These are phyloP conservation scores for Synchiropus splendidus DNA, from an alignment of 2,113 vertebrate genomes.

Conservation along the genomic window DNA sequence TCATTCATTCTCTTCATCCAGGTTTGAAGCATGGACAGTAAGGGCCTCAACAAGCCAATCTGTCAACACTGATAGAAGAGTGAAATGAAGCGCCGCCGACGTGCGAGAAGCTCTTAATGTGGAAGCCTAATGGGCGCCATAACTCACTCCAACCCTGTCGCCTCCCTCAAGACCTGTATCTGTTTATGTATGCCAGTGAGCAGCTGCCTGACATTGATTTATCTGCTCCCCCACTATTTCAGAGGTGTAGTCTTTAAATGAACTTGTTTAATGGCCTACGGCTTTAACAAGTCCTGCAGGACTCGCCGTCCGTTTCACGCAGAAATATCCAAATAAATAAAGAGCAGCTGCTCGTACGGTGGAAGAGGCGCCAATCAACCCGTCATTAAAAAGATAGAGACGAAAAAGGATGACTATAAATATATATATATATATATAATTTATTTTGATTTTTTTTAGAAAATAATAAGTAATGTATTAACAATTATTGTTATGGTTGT, in stretches of 20 bases:
- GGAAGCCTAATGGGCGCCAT: slow-evolving; percentile 33
- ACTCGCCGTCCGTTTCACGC: not conserved
- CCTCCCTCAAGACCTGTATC: slow-evolving; percentile 22
- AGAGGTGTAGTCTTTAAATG: slow-evolving; percentile 16
- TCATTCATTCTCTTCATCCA: no score
- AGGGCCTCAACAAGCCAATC: not conserved
- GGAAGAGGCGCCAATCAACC: no score
- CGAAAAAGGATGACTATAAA: no score
- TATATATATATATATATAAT: no score
- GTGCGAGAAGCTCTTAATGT: slow-evolving; percentile 6
- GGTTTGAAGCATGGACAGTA: no score
- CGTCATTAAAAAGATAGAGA: no score
- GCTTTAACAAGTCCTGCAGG: slow-evolving; percentile 20
- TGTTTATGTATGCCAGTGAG: slow-evolving; percentile 9
- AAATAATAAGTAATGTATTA: no score
- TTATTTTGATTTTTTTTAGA: no score
- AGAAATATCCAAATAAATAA: not conserved
- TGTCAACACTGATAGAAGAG: slow-evolving; percentile 5
- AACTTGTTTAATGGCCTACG: slow-evolving; percentile 16
- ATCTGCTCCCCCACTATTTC: slow-evolving; percentile 12
- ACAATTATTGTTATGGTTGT: no score
- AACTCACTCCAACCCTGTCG: slow-evolving; percentile 29
- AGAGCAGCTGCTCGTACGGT: no score
- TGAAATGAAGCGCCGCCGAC: slow-evolving; percentile 10
- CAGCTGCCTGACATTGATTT: slow-evolving; percentile 19